Base-by-base conservation (phyloP, 35 echinoderm and acorn worm genomes). In the Apostichopus parvimensis region DNA sequence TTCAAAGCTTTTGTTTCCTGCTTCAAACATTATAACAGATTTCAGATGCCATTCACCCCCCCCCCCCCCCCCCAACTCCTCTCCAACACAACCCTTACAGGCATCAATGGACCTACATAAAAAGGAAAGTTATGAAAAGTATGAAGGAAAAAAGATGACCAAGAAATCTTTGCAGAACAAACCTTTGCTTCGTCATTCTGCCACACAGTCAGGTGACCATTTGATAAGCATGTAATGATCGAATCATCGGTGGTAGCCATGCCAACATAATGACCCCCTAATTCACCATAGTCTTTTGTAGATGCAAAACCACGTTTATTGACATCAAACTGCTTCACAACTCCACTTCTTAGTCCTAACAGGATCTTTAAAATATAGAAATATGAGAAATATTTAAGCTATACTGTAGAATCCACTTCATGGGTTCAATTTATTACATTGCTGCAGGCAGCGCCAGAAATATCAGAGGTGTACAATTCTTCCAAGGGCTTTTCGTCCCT, bases 151-250 rank as follows among this genome's bases (percentile, higher is more conserved):
- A 22, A 77, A 72, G n/a, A 72, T 14, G n/a, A 72, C 68, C 75
- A 77, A 80, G 65, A 8, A 55, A 45, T 18, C 13, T 6, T 5
- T 17, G 5, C 5, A 12, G 54, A 8, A 9, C 56, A 21, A 57
- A 79, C 73, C 24, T 59, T 98, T 83, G 34, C 82, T 56, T 86
- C 62, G 13, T 89, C 86, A 82, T 93, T 75, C 87, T 94, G 87
- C 96, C 96, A 95, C 6, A 98, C 92, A 82, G 87, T 94, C 34
- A 98, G 54, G 13, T 93, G 17, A 26, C 96, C 96, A 5, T 94
- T 95, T 65, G 95, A 93, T 26, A 89, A 78, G 66, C 96, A 98
- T 13, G 96, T 95, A 14, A 98, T 89, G 25, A 98, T 55, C 13
- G 77, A 65, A 54, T 94, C 91, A 56, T 79, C 96, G 1, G 87